phyloP scores from a whole-genome alignment of 53 echinoderm and acorn worm genomes.

The Mesocentrotus franciscanus region DNA sequence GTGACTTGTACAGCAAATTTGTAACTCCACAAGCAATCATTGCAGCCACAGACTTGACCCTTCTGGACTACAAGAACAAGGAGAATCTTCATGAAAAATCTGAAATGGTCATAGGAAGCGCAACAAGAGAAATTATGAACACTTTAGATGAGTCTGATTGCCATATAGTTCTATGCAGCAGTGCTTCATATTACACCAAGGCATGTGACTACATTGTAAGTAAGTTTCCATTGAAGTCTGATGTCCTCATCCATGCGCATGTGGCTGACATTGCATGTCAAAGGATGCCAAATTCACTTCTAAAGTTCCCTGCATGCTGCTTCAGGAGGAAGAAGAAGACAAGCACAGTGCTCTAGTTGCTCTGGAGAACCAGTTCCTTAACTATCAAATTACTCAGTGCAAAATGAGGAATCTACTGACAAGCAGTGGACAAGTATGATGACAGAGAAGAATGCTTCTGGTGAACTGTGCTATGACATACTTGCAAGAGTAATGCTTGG shows the following conservation, averaged over 20 bases:
- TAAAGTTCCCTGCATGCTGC: constrained; percentile 28
- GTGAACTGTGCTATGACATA: constrained; percentile 38
- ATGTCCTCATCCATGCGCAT: constrained; percentile 30
- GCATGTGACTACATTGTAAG: constrained; percentile 3
- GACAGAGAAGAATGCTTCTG: constrained; percentile 27
- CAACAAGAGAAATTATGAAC: no score
- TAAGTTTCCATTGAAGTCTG: no score
- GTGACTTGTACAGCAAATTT: no score
- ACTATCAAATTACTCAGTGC: constrained; percentile 25
- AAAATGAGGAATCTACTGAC: not conserved
- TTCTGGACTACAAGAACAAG: no score
- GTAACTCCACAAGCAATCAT: no score
- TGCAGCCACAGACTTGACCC: no score
- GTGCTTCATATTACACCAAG: constrained; percentile 3
- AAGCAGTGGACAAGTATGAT: constrained; percentile 42
- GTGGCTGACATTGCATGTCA: constrained; percentile 17
- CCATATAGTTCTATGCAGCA: constrained; percentile 6
- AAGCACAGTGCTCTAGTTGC: not conserved
- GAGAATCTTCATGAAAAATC: no score
- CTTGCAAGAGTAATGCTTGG: constrained; percentile 66
- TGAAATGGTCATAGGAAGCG: no score
- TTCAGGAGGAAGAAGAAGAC: not conserved
- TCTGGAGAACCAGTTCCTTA: constrained; percentile 4
- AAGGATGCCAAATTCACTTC: not conserved
- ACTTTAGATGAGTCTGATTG: not conserved